Evolutionary conservation across 2,797 vertebrate species (phyloP).

Genomic region (Prunella strophiata): DNA sequence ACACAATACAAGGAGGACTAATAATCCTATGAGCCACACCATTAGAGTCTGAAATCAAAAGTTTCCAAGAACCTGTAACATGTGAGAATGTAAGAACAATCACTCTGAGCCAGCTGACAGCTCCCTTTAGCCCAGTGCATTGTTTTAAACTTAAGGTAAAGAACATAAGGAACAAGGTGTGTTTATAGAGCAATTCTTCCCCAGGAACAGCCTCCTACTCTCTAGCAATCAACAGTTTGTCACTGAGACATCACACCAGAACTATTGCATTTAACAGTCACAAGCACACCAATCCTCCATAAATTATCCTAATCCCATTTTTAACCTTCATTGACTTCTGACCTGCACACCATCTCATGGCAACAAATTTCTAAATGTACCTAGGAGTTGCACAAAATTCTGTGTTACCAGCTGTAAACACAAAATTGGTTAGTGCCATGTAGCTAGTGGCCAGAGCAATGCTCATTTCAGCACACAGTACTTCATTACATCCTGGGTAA

Average conservation of each 20-base stretch:
- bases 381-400: background rate
- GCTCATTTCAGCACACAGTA: background rate
- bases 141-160: background rate
- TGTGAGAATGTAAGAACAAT: background rate
- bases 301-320: background rate
- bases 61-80: constrained; percentile 8
- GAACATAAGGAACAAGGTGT: background rate
- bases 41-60: background rate
- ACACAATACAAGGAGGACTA: background rate
- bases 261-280: background rate
- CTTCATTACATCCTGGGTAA: background rate
- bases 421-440: background rate
- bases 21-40: background rate
- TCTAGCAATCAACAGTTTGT: background rate
- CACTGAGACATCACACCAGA: background rate
- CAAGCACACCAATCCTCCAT: background rate
- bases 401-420: background rate
- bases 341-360: background rate
- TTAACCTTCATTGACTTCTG: background rate
- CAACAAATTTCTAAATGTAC: background rate
- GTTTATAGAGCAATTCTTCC: background rate
- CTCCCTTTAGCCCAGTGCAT: background rate
- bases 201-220: background rate
- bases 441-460: background rate
- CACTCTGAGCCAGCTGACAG: background rate